Evolutionary conservation across 1,140 invertebrate genomes (phyloP).

Genomic region (Drosophila persimilis): DNA sequence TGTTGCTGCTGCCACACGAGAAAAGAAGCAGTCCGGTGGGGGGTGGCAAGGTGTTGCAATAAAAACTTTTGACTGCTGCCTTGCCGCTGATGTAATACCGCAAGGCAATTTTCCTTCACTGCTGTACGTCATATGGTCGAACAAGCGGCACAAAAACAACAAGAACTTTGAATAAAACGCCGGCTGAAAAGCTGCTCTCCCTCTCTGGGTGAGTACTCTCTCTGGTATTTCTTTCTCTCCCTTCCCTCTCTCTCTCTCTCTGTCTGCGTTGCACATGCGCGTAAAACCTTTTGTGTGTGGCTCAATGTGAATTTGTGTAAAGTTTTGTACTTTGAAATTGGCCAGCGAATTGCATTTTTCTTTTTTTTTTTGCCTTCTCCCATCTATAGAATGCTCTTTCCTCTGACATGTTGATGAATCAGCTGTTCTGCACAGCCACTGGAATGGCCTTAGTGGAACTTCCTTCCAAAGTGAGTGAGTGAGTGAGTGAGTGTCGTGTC

Average conservation of each 20-base stretch:
- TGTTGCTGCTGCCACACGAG: slow-evolving; percentile 15
- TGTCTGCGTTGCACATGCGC: slow-evolving; percentile 46
- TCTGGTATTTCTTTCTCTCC: slow-evolving; percentile 4
- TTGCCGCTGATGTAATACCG: slow-evolving; percentile 77
- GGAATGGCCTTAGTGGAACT: slow-evolving; percentile 40
- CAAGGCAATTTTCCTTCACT: slow-evolving; percentile 64
- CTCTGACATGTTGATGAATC: slow-evolving; percentile 57
- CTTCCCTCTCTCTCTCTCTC: background rate
- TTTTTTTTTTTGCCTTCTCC: background rate
- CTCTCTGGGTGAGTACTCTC: slow-evolving; percentile 5
- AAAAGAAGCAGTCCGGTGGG: background rate
- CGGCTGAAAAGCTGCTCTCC: slow-evolving; percentile 34
- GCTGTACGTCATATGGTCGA: slow-evolving; percentile 63
- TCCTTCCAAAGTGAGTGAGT: slow-evolving; percentile 1
- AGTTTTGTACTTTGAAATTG: background rate
- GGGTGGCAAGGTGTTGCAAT: slow-evolving; percentile 48
- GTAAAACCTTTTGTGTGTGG: slow-evolving; percentile 10
- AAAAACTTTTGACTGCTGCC: slow-evolving; percentile 59
- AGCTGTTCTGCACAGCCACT: slow-evolving; percentile 66
- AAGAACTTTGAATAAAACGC: slow-evolving; percentile 53
- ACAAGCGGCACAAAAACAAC: slow-evolving; percentile 39
- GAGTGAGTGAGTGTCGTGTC: slow-evolving; percentile 8
- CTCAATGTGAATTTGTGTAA: slow-evolving; percentile 11
- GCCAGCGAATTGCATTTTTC: background rate
- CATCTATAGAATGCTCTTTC: background rate